Conservation (phyloP, 2,113 vertebrate genomes). For the Sylvia atricapilla region DNA sequence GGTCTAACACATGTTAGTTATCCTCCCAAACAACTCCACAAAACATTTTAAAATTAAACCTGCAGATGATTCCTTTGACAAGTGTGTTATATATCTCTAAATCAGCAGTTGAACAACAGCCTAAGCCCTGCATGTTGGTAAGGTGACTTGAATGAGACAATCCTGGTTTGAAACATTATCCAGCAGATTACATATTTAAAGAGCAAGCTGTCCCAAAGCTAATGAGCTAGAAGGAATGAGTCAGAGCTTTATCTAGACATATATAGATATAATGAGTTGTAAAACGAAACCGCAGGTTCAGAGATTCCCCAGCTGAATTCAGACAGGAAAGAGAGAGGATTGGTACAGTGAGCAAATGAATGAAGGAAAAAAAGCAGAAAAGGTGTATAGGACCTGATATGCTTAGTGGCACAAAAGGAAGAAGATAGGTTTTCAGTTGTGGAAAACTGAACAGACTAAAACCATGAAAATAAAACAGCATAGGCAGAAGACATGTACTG, state of each 20-base stretch:
- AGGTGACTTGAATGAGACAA: neutral
- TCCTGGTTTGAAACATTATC: slow-evolving; percentile 7
- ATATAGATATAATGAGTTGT: neutral
- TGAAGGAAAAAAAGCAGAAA: neutral
- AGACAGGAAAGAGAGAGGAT: neutral
- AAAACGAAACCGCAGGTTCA: neutral
- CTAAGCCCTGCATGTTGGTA: neutral
- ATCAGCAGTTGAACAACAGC: neutral
- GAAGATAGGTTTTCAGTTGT: neutral
- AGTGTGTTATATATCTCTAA: neutral
- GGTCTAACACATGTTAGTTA: neutral
- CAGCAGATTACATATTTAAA: neutral
- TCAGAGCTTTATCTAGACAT: neutral
- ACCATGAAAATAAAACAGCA: neutral
- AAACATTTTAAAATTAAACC: neutral
- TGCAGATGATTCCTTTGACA: neutral
- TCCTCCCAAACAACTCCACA: neutral
- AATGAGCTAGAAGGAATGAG: slow-evolving; percentile 2
- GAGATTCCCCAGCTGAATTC: slow-evolving; percentile 1
- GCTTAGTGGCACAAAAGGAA: neutral
- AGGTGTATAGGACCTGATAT: neutral
- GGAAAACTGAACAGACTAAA: neutral
- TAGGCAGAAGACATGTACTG: neutral
- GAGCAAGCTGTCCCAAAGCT: neutral
- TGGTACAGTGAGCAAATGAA: neutral